phyloP scores from a whole-genome alignment of 2,797 vertebrate species.

The Neosilurus hyrtlii region DNA sequence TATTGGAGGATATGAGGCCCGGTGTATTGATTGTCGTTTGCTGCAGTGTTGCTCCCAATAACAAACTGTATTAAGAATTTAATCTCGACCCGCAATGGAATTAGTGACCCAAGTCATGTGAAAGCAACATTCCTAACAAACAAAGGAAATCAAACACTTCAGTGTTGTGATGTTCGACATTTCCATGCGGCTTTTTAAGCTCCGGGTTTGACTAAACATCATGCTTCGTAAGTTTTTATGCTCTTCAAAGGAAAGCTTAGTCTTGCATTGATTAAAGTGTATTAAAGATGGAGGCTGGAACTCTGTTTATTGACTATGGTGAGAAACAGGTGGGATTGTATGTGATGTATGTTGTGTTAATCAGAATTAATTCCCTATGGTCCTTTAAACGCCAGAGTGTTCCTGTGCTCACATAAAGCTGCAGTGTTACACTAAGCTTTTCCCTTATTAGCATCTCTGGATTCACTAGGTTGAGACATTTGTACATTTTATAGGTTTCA shows the following conservation, averaged over 20 bases:
- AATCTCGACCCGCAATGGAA: constrained; percentile 66
- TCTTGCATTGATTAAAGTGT: background rate
- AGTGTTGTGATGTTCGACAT: constrained; percentile 12
- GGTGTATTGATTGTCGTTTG: constrained; percentile 73
- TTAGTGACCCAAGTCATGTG: constrained; percentile 49
- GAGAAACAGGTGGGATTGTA: background rate
- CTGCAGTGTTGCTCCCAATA: constrained; percentile 64
- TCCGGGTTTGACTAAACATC: background rate
- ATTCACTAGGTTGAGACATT: background rate
- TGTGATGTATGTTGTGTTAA: background rate
- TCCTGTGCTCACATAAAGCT: background rate
- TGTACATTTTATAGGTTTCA: background rate
- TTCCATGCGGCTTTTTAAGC: constrained; percentile 1
- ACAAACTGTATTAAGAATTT: constrained; percentile 68
- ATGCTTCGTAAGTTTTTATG: background rate
- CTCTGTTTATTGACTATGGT: background rate
- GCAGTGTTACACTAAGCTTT: background rate
- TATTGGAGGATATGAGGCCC: constrained; percentile 66
- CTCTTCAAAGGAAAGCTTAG: background rate
- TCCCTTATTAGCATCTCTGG: background rate
- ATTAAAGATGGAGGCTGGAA: background rate
- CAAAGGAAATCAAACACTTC: constrained; percentile 27
- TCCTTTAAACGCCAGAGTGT: background rate
- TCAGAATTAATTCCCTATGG: background rate
- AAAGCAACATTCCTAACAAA: constrained; percentile 16